Conservation (phyloP, 1,140 invertebrate species). For the Ceratina calcarata region DNA sequence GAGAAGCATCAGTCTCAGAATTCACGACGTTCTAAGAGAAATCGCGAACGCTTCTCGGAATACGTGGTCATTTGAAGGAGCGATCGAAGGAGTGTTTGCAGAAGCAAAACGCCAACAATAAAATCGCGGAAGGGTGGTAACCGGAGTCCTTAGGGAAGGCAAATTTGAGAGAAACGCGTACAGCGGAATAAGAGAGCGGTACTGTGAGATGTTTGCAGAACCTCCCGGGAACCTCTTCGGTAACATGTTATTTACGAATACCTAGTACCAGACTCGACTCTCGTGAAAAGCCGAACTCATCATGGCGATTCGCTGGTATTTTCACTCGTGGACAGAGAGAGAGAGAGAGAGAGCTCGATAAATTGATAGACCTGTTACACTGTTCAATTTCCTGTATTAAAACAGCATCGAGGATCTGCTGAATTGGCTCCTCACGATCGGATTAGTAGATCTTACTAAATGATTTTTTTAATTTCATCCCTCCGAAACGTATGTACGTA, state of each 20-base stretch:
- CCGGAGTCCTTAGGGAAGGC: slow-evolving; percentile 28
- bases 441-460: too few relatives aligned
- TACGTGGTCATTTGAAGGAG: not conserved
- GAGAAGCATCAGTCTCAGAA: too few relatives aligned
- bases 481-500: not conserved
- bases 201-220: slow-evolving; percentile 62
- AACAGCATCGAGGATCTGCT: not conserved
- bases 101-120: slow-evolving; percentile 11
- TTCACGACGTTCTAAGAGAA: not conserved
- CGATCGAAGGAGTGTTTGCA: not conserved
- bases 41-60: not conserved
- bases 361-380: slow-evolving; percentile 39
- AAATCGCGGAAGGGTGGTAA: too few relatives aligned
- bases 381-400: not conserved
- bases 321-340: slow-evolving; percentile 49
- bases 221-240: slow-evolving; percentile 45
- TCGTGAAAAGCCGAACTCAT: slow-evolving; percentile 57
- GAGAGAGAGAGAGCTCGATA: slow-evolving; percentile 51
- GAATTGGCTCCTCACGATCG: too few relatives aligned
- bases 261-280: slow-evolving; percentile 56
- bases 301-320: slow-evolving; percentile 52
- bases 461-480: too few relatives aligned
- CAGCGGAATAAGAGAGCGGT: slow-evolving; percentile 55
- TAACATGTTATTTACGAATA: slow-evolving; percentile 68
- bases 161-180: slow-evolving; percentile 49